Base-by-base conservation (phyloP, 2,888 invertebrate genomes). In the Synanthedon myopaeformis region DNA sequence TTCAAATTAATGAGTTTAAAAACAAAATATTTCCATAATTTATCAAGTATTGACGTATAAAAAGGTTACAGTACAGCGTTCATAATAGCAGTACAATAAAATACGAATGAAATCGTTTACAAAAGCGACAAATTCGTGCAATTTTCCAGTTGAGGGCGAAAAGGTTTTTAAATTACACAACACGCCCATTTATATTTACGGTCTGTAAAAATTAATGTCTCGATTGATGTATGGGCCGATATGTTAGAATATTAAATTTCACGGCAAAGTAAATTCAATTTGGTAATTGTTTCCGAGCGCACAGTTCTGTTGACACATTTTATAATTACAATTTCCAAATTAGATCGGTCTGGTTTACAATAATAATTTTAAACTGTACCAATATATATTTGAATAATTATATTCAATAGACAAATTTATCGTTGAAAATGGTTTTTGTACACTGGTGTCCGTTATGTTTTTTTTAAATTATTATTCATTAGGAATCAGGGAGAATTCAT, bases 31-130 rank as follows among this genome's bases (percentile, higher is more conserved):
- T 35, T 35, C 35, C 35, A 3, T 35, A 35, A 35, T 10, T 10
- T 35, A 35, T 10, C 8, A 35, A 35, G 8, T 3, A 35, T 35
- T 35, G 35, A 67, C 69, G 65, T 66, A 67, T 67, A 54, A 54
- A 54, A 48, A 23, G 54, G 41, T 19, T 11, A 42, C 62, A 62
- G 62, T 60, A 65, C 57, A 61, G 67, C 59, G 57, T 70, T 58
- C 59, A 58, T 61, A 62, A 64, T 58, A 54, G 62, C 57, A 10
- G 50, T 55, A 59, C 63, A 57, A 61, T 73, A 76, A 76, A 76
- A 69, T 60, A 69, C 63, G 67, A 74, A 76, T 72, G 65, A 68
- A 70, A 65, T 45, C 62, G 65, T 63, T 67, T 62, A 65, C 64
- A 70, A 67, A 69, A 67, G 45, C 60, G 65, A 62, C 63, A 67